Percentiles rank a stretch among this genome's conserved stretches.
Evolutionary conservation across 2,888 invertebrate genomes (phyloP).

Genomic region (Caenorhabditis sp.): DNA sequence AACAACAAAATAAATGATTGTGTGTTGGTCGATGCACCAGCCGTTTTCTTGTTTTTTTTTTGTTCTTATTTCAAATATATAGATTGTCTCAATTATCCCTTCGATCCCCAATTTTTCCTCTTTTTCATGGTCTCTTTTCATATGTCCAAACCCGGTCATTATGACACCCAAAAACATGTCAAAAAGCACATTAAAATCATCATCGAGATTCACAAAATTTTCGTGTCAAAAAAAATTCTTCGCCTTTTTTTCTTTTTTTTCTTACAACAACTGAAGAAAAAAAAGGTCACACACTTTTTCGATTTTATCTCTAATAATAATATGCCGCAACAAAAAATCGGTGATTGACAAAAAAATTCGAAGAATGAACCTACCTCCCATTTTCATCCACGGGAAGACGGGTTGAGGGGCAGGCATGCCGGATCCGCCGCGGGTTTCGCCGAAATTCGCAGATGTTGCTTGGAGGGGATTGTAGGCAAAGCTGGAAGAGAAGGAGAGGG

Average conservation of each 20-base stretch:
- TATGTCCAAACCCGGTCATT: no score
- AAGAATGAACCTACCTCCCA: constrained; percentile 59
- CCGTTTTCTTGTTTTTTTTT: neutral
- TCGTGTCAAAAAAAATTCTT: no score
- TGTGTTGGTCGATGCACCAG: neutral
- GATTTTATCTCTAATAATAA: neutral
- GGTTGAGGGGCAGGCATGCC: constrained; percentile 55
- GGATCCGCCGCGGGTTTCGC: constrained; percentile 33
- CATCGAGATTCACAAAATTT: no score
- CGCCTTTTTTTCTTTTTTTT: neutral
- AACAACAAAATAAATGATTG: neutral
- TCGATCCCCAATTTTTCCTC: no score
- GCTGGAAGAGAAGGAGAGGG: constrained; percentile 23
- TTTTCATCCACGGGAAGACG: constrained; percentile 71
- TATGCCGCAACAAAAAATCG: no score
- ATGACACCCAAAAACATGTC: no score
- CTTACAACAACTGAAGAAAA: neutral
- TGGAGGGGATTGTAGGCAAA: constrained; percentile 53
- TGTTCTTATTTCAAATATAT: no score
- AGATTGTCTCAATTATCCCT: no score
- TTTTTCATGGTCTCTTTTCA: no score
- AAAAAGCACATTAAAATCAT: no score
- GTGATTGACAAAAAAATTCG: no score
- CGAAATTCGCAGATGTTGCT: constrained; percentile 49
- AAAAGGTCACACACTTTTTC: neutral